Conservation (phyloP, 2,888 invertebrate genomes). For the Pocota personata region DNA sequence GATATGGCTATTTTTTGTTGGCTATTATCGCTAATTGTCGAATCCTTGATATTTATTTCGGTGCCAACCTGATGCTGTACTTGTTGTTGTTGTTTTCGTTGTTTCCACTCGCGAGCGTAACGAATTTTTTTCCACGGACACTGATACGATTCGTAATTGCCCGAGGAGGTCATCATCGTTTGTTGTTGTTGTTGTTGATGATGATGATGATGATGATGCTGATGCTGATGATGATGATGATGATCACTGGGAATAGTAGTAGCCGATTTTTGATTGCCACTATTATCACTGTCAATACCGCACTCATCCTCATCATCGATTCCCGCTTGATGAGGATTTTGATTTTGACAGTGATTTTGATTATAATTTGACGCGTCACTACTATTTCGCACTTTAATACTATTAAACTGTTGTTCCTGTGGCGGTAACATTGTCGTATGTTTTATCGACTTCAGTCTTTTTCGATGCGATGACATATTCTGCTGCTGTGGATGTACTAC, state of each 20-base stretch:
- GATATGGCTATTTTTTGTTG: slow-evolving; percentile 56
- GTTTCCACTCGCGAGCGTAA: slow-evolving; percentile 82
- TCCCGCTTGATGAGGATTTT: slow-evolving; percentile 59
- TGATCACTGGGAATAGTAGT: neutral
- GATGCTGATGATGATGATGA: neutral
- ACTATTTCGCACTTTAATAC: slow-evolving; percentile 53
- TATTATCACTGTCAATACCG: slow-evolving; percentile 76
- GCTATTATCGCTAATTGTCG: neutral
- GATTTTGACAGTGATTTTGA: slow-evolving; percentile 36
- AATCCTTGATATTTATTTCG: slow-evolving; percentile 44
- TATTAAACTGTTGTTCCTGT: slow-evolving; percentile 43
- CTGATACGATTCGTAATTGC: slow-evolving; percentile 78
- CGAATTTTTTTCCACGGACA: slow-evolving; percentile 83
- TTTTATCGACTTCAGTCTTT: slow-evolving; percentile 76
- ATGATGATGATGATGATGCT: neutral
- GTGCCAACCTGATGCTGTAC: slow-evolving; percentile 30
- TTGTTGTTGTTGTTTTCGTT: slow-evolving; percentile 78
- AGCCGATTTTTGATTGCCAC: slow-evolving; percentile 51
- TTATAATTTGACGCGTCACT: slow-evolving; percentile 17
- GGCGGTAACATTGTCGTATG: slow-evolving; percentile 77
- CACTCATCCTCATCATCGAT: slow-evolving; percentile 78
- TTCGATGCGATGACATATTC: slow-evolving; percentile 63
- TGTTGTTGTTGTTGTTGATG: slow-evolving; percentile 26
- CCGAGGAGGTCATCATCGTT: slow-evolving; percentile 40
- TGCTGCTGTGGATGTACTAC: slow-evolving; percentile 44